Evolutionary conservation across 2,797 vertebrate species (phyloP).

Genomic region (Cuculus canorus): DNA sequence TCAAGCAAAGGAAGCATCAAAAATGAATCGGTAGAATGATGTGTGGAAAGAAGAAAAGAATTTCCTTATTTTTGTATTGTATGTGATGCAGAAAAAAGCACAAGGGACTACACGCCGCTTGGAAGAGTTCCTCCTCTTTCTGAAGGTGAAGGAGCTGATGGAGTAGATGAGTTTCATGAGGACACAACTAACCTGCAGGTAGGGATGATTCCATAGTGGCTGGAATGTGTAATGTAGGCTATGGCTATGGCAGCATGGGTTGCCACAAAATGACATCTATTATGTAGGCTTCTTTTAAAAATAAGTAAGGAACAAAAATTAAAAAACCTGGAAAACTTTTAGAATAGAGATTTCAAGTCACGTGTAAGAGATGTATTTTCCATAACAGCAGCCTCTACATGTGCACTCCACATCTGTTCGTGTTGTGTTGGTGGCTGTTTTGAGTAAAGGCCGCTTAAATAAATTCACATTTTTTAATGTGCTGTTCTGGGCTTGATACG

Average conservation of each 20-base stretch:
- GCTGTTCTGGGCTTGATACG: not conserved
- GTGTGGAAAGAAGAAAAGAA: not conserved
- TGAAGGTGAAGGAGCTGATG: not conserved
- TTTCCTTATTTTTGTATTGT: not conserved
- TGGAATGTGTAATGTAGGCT: fast-evolving
- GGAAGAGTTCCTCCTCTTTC: not conserved
- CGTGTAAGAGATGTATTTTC: not conserved
- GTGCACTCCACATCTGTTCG: not conserved
- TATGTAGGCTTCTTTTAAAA: not conserved
- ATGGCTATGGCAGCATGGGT: fast-evolving
- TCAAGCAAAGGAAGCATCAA: not conserved
- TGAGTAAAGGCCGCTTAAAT: not conserved
- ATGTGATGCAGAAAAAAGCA: not conserved
- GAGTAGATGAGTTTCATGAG: not conserved
- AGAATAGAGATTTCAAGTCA: not conserved
- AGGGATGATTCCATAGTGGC: fast-evolving
- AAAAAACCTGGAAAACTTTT: not conserved
- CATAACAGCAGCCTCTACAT: fast-evolving
- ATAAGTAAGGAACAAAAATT: not conserved
- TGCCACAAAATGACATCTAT: not conserved
- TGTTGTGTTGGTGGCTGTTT: fast-evolving
- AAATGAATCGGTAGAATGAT: not conserved
- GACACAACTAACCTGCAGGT: not conserved
- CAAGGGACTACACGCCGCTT: not conserved
- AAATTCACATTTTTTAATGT: not conserved